Conservation (phyloP, 2,797 vertebrate species). For the Carapus acus region DNA sequence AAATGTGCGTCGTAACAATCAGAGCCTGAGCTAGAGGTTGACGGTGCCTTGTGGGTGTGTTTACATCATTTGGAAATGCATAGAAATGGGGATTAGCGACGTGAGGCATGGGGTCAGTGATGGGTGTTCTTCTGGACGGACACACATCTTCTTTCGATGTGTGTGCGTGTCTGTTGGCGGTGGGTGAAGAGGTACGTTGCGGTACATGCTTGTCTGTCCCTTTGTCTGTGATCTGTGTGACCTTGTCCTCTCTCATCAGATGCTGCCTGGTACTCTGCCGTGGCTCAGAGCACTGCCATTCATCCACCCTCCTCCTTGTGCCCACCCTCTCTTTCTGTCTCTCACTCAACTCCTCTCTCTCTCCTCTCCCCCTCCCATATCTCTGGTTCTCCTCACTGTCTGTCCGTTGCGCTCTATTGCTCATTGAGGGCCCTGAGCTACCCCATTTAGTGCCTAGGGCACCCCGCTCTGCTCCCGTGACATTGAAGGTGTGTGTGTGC, state of each 20-base stretch:
- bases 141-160: constrained; percentile 6
- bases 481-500: constrained; percentile 48
- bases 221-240: constrained; percentile 62
- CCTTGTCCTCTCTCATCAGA: constrained; percentile 68
- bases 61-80: neutral
- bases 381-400: constrained; percentile 23
- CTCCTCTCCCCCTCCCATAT: neutral
- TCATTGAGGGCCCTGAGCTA: constrained; percentile 56
- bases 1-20: constrained; percentile 34
- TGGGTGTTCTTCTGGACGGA: constrained; percentile 7
- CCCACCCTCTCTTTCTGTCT: constrained; percentile 2
- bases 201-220: constrained; percentile 55
- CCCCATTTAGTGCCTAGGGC: constrained; percentile 48
- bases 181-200: constrained; percentile 41
- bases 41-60: constrained; percentile 18
- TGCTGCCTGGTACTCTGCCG: constrained; percentile 50
- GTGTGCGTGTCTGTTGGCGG: constrained; percentile 6
- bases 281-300: constrained; percentile 51
- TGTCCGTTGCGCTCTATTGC: constrained; percentile 55
- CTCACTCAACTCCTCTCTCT: neutral
- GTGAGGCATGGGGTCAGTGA: constrained; percentile 28
- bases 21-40: constrained; percentile 17
- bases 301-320: neutral
- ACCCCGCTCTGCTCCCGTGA: constrained; percentile 52
- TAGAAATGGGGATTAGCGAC: constrained; percentile 13